These are phyloP conservation scores for Cathartes aura DNA, from an alignment of 2,113 vertebrate species.

Conservation along the genomic window DNA sequence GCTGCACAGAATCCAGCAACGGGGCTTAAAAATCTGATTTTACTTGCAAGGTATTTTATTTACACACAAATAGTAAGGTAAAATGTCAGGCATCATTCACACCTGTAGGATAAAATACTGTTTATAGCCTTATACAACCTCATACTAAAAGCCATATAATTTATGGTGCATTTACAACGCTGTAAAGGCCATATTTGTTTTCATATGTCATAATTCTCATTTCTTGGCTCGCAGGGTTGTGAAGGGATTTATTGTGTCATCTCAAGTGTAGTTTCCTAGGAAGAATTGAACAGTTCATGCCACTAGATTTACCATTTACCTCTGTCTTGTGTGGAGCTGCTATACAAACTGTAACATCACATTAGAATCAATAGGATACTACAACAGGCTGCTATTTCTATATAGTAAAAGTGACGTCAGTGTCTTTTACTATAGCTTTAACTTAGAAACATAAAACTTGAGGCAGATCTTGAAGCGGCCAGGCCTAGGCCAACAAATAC, in stretches of 20 bases:
- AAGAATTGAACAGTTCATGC: conserved; percentile 21
- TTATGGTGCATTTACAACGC: conserved; percentile 19
- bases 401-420: rapidly evolving
- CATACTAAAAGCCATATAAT: conserved; percentile 52
- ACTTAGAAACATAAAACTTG: background rate
- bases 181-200: conserved; percentile 55
- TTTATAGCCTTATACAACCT: conserved; percentile 40
- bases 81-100: conserved; percentile 30
- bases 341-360: background rate
- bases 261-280: conserved; percentile 46
- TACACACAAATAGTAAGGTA: conserved; percentile 2
- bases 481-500: background rate
- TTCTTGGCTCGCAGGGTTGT: background rate
- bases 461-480: background rate
- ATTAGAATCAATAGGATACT: background rate
- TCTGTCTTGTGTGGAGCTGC: background rate
- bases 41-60: conserved; percentile 30
- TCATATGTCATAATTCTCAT: conserved; percentile 51
- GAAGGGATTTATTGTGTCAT: conserved; percentile 69
- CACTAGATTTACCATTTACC: conserved; percentile 21
- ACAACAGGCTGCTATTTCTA: background rate
- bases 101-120: conserved; percentile 33
- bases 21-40: background rate
- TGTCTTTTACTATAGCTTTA: background rate
- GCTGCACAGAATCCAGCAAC: background rate